Percentiles rank a stretch among this genome's conserved stretches.
Conservation (phyloP, 37 sponge, comb jelly and placozoan species). For the Petrosia ficiformis region DNA sequence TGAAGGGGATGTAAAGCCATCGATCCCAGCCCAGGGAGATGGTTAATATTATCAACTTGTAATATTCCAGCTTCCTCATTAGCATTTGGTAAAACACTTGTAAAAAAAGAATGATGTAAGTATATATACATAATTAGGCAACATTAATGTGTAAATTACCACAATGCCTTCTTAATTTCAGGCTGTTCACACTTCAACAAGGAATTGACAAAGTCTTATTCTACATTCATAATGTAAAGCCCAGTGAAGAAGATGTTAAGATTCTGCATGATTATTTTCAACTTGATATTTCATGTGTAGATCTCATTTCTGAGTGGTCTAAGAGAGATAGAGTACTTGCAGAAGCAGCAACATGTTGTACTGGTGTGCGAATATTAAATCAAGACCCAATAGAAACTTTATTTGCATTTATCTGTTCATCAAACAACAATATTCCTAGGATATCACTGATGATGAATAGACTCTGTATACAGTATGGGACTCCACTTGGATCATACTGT, state of each 20-base stretch:
- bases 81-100: too few species aligned
- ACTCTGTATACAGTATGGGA: slow-evolving; percentile 63
- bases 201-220: slow-evolving; percentile 2
- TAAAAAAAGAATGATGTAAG: too few species aligned
- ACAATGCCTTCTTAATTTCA: background rate
- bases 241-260: slow-evolving; percentile 9
- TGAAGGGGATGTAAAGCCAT: too few species aligned
- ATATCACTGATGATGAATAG: slow-evolving; percentile 76
- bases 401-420: slow-evolving; percentile 91
- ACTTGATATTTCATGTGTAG: slow-evolving; percentile 38
- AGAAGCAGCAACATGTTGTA: background rate
- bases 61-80: too few species aligned
- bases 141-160: background rate
- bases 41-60: too few species aligned
- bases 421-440: slow-evolving; percentile 89
- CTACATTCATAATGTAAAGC: background rate
- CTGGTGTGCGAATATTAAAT: slow-evolving; percentile 78
- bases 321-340: slow-evolving; percentile 48
- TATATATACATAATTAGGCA: too few species aligned
- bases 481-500: slow-evolving; percentile 15
- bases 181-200: slow-evolving; percentile 16
- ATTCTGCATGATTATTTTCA: slow-evolving; percentile 42
- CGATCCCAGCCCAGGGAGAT: too few species aligned
- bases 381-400: slow-evolving; percentile 85
- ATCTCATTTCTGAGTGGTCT: slow-evolving; percentile 56